Conservation (phyloP, 1,140 invertebrate species). For the Bradysia coprophila region DNA sequence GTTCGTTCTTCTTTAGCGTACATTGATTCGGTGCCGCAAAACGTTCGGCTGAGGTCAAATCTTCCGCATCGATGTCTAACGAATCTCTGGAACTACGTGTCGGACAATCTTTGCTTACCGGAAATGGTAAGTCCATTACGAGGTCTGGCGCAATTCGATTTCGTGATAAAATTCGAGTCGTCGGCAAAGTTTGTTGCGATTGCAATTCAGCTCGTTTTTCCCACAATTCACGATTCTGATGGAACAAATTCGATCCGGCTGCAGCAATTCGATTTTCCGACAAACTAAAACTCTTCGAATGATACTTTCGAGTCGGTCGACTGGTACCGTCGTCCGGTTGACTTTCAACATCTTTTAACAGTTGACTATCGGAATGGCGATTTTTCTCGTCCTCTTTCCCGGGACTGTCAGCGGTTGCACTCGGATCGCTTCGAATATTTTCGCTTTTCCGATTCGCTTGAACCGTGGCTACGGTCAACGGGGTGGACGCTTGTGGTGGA, state of each 20-base stretch:
- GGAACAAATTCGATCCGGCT: constrained; percentile 13
- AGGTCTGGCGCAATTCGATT: constrained; percentile 39
- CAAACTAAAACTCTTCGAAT: constrained; percentile 29
- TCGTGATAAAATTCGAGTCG: constrained; percentile 2
- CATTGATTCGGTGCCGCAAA: constrained; percentile 65
- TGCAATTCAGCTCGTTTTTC: constrained; percentile 27
- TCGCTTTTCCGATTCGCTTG: not conserved
- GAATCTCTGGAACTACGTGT: constrained; percentile 9
- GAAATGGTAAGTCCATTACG: constrained; percentile 54
- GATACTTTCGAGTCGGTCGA: constrained; percentile 7
- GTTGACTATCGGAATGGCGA: constrained; percentile 1
- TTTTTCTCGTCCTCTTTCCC: not conserved
- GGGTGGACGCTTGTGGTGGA: not conserved
- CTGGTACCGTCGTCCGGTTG: not conserved
- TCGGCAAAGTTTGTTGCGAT: constrained; percentile 1
- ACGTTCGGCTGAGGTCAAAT: constrained; percentile 50
- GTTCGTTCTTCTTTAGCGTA: constrained; percentile 59
- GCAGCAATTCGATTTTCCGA: constrained; percentile 15
- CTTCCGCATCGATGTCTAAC: constrained; percentile 21
- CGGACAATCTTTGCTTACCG: constrained; percentile 9
- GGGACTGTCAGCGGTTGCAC: not conserved
- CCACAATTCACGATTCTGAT: constrained; percentile 36
- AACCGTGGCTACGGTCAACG: too few relatives aligned
- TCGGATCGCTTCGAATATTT: not conserved
- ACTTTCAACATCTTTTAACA: not conserved